Conservation (phyloP, 2,888 invertebrate species). For the Eupithecia subumbrata region DNA sequence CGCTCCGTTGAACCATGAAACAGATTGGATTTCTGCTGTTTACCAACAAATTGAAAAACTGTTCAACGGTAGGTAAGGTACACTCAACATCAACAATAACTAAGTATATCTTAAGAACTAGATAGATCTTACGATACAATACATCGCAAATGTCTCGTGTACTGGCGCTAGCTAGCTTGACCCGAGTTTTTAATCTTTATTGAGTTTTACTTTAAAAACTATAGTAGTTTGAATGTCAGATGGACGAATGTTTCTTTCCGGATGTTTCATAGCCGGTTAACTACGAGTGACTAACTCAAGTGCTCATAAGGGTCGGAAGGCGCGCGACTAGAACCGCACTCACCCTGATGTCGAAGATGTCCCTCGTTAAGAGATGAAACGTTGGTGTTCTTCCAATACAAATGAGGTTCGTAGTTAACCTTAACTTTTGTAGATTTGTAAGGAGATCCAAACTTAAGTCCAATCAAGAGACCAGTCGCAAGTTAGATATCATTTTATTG, state of each 20-base stretch:
- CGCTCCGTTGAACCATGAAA: constrained; percentile 16
- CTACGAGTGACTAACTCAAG: no score
- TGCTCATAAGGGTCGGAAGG: no score
- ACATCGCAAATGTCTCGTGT: background rate
- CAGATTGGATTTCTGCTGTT: constrained; percentile 27
- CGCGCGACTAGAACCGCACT: no score
- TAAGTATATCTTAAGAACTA: background rate
- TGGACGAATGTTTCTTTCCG: no score
- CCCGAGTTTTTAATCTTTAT: background rate
- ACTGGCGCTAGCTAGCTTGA: background rate
- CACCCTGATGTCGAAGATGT: no score
- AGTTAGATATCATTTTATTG: background rate
- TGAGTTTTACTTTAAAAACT: no score
- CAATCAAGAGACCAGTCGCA: background rate
- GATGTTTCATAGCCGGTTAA: no score
- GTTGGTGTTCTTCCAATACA: no score
- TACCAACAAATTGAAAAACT: constrained; percentile 35
- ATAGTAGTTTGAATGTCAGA: no score
- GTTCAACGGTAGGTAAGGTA: background rate
- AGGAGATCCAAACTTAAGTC: background rate
- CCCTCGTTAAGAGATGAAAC: no score
- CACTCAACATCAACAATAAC: background rate
- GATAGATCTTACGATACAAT: background rate
- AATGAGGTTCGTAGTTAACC: no score
- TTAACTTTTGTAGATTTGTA: no score